Conservation (phyloP, 2,113 vertebrate species). For the Tragelaphus strepsiceros region DNA sequence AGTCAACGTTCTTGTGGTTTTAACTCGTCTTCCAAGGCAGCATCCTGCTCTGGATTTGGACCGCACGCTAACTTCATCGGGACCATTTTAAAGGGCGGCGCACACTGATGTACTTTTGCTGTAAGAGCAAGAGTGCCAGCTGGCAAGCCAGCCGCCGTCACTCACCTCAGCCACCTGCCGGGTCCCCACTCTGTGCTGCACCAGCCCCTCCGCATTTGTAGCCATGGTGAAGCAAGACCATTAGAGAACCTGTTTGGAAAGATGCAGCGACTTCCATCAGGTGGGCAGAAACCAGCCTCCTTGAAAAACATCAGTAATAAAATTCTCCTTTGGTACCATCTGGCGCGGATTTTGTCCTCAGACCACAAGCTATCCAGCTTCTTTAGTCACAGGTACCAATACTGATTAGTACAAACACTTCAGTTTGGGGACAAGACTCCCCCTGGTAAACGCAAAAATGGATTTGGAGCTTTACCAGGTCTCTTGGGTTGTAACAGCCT, state of each 20-base stretch:
- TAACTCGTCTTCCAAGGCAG: neutral
- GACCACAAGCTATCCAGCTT: slow-evolving; percentile 8
- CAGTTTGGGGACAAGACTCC: slow-evolving; percentile 28
- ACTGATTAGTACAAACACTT: slow-evolving; percentile 14
- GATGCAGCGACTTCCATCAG: slow-evolving; percentile 83
- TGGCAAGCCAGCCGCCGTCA: slow-evolving; percentile 73
- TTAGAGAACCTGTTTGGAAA: slow-evolving; percentile 89
- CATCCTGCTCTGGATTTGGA: neutral
- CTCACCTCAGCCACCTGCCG: slow-evolving; percentile 93
- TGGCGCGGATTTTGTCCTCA: neutral
- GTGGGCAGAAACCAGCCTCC: slow-evolving; percentile 66
- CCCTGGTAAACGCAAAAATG: slow-evolving; percentile 30
- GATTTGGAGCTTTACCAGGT: neutral
- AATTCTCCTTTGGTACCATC: slow-evolving; percentile 34
- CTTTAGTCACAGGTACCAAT: slow-evolving; percentile 26
- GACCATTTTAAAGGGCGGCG: slow-evolving; percentile 36
- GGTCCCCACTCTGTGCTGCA: slow-evolving; percentile 92
- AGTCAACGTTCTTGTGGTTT: neutral
- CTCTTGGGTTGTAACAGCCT: neutral
- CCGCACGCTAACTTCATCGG: neutral
- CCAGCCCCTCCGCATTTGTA: slow-evolving; percentile 88
- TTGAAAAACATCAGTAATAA: slow-evolving; percentile 60
- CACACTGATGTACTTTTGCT: slow-evolving; percentile 43
- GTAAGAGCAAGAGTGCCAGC: slow-evolving; percentile 63
- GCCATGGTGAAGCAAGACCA: slow-evolving; percentile 91